These are phyloP conservation scores for Neomorphus geoffroyi DNA, from an alignment of 2,797 vertebrate species.

Conservation along the genomic window DNA sequence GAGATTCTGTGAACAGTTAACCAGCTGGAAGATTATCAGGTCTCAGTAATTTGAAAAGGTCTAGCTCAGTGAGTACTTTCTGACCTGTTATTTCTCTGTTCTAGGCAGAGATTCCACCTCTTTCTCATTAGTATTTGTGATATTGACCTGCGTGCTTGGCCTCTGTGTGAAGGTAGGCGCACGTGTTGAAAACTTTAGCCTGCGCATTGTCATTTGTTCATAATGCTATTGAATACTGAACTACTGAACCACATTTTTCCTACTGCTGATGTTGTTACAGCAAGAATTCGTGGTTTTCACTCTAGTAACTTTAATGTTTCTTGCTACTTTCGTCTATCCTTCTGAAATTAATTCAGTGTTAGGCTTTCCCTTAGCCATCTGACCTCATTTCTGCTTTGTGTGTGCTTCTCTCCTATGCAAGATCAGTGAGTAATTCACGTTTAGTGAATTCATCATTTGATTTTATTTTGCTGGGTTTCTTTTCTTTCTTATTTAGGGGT, in stretches of 20 bases:
- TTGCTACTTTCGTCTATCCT: not conserved
- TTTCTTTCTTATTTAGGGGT: not conserved
- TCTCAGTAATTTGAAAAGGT: not conserved
- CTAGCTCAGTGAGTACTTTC: not conserved
- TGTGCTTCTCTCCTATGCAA: not conserved
- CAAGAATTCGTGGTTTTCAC: not conserved
- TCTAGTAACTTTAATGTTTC: not conserved
- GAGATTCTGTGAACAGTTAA: not conserved
- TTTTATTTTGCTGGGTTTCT: not conserved
- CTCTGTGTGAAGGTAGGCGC: not conserved
- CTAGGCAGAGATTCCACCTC: not conserved
- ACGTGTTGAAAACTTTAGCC: not conserved
- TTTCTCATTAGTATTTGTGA: not conserved
- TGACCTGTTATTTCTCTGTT: not conserved
- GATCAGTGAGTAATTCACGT: not conserved
- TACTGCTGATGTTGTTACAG: not conserved
- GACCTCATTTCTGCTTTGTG: not conserved
- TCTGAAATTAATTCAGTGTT: not conserved
- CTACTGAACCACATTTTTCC: not conserved
- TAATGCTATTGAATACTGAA: not conserved
- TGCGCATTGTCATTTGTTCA: not conserved
- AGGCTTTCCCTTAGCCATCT: not conserved
- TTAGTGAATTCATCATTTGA: not conserved
- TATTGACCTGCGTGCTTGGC: not conserved
- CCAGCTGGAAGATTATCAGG: not conserved